Evolutionary conservation across 2,797 vertebrate genomes (phyloP), one percentile per base, ranked within the genome.

Genomic region (Falco cherrug): DNA sequence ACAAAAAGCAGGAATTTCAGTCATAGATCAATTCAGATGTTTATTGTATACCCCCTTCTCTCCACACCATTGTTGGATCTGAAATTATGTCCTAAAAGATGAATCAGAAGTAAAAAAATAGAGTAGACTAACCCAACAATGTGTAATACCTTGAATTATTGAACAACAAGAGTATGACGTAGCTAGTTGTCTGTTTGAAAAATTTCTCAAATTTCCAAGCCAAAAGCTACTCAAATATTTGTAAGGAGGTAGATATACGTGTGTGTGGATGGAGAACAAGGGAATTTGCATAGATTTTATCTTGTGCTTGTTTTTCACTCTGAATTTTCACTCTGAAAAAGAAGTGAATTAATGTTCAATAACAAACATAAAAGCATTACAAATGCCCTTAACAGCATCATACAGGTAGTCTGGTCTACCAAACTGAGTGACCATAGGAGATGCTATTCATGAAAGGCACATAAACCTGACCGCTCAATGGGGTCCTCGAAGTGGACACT

Each of bases 1-100:
- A 77, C 20, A 96, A 93, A 92, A 74, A 13, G 12, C 21, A 92
- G 53, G 50, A 92, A 90, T 95, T 94, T 87, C 78, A 90, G 70
- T 63, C 81, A 81, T 48, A 45, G 60, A 89, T 85, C 54, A 89
- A 1, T 86, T 83, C 91, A 85, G 68, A 78, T 65, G 53, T 77
- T 89, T 93, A 71, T 68, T 69, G 21, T 60, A 24, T 60, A 90
- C 16, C 5, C 7, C 10, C 26, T 92, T 74, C 63, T 54, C 45
- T 79, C 48, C 39, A 77, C 1, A 14, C 8, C 60, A 59, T 57
- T 92, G 64, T 19, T 97, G 28, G 59, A 93, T 89, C 11, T 84
- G 63, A 89, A 94, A 93, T 88, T 82, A 67, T 37, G 47, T 47
- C n/a, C 50, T 77, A 69, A 82, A 94, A 89, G 26, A 89, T 51